Evolutionary conservation across 1,140 invertebrate species (phyloP).

Genomic region (roundworm (Caenorhabditis elegans)): WBcel235 BX284603.4:10049501-10050000

Average conservation of each 20-base stretch:
- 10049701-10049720: background rate
- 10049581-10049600: too few relatives aligned
- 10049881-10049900: background rate
- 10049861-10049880: background rate
- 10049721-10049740: background rate
- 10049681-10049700: background rate
- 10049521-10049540: too few relatives aligned
- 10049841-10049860: slow-evolving; percentile 21
- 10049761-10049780: background rate
- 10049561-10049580: too few relatives aligned
- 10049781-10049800: background rate
- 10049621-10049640: too few relatives aligned
- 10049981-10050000: too few relatives aligned
- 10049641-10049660: background rate
- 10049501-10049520: too few relatives aligned
- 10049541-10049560: too few relatives aligned
- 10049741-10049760: slow-evolving; percentile 16
- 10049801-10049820: background rate
- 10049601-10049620: too few relatives aligned
- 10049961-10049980: background rate
- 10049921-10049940: background rate
- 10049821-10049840: background rate
- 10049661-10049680: too few relatives aligned
- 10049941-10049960: background rate
- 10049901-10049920: slow-evolving; percentile 5